These are phyloP conservation scores for Agrenia bidenticulata DNA, from an alignment of 2,888 invertebrate genomes.

Conservation along the genomic window DNA sequence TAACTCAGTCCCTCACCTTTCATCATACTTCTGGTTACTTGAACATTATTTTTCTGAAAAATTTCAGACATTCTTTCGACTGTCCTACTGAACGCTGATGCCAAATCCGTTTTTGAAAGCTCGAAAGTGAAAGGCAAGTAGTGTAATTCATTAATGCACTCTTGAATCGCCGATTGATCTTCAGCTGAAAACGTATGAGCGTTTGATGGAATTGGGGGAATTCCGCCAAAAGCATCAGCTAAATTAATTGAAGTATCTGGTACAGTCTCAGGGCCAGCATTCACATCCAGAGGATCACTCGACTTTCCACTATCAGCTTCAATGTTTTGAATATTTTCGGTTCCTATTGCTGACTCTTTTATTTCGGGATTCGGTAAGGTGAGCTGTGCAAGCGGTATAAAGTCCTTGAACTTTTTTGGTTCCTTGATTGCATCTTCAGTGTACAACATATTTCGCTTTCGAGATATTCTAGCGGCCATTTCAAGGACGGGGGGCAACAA, in stretches of 20 bases:
- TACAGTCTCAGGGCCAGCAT: too few relatives aligned
- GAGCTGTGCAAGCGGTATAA: neutral
- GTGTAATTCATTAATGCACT: conserved; percentile 43
- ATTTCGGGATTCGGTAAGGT: neutral
- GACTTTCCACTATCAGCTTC: too few relatives aligned
- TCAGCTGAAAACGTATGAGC: conserved; percentile 27
- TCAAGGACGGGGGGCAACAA: conserved; percentile 24
- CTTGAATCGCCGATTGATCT: conserved; percentile 37
- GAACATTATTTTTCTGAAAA: conserved; percentile 41
- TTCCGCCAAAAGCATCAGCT: too few relatives aligned
- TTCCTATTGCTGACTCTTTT: too few relatives aligned
- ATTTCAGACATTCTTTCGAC: conserved; percentile 34
- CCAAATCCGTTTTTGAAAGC: conserved; percentile 34
- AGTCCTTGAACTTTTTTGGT: conserved; percentile 6
- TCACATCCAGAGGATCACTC: too few relatives aligned
- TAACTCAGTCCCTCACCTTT: conserved; percentile 28
- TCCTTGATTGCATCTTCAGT: conserved; percentile 23
- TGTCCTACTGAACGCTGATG: conserved; percentile 31
- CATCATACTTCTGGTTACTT: conserved; percentile 30
- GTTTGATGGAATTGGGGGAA: neutral
- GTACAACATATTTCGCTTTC: conserved; percentile 17
- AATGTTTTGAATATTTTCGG: too few relatives aligned
- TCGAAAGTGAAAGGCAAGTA: conserved; percentile 46
- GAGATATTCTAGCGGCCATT: conserved; percentile 22
- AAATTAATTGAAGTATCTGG: too few relatives aligned